These are phyloP conservation scores for Apamea crenata DNA, from an alignment of 2,888 invertebrate genomes.

Conservation along the genomic window DNA sequence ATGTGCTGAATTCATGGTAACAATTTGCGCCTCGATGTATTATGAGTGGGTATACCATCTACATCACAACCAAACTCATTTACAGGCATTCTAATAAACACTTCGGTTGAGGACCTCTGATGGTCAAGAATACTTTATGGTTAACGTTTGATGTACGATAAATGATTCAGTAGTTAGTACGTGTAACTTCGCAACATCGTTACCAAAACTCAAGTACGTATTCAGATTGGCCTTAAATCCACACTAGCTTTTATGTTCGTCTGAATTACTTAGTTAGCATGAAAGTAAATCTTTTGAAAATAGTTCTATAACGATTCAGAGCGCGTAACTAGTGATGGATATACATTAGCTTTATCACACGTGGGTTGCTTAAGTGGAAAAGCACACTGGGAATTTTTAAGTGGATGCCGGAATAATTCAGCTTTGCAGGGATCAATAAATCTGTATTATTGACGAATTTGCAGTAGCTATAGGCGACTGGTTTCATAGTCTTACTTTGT, in stretches of 20 bases:
- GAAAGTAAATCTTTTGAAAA: constrained; percentile 31
- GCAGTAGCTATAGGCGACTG: too few species aligned
- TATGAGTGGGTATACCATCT: not conserved
- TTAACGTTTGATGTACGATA: not conserved
- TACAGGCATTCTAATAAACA: not conserved
- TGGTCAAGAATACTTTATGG: not conserved
- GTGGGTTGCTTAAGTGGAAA: not conserved
- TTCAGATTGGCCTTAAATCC: not conserved
- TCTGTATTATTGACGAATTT: too few species aligned
- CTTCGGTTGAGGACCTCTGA: not conserved
- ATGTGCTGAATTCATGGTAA: too few species aligned
- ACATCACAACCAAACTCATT: not conserved
- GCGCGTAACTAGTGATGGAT: constrained; percentile 29
- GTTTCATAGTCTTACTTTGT: too few species aligned
- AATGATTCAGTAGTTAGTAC: not conserved
- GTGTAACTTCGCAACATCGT: not conserved
- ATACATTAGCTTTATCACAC: not conserved
- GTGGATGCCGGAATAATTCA: too few species aligned
- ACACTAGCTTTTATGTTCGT: not conserved
- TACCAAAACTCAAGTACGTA: not conserved
- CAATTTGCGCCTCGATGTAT: too few species aligned
- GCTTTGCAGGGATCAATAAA: too few species aligned
- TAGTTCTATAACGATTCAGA: constrained; percentile 23
- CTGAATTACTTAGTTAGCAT: not conserved
- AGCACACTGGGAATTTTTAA: not conserved